Conservation (phyloP, 1,140 invertebrate species). For the Stenopsyche tienmushanensis region DNA sequence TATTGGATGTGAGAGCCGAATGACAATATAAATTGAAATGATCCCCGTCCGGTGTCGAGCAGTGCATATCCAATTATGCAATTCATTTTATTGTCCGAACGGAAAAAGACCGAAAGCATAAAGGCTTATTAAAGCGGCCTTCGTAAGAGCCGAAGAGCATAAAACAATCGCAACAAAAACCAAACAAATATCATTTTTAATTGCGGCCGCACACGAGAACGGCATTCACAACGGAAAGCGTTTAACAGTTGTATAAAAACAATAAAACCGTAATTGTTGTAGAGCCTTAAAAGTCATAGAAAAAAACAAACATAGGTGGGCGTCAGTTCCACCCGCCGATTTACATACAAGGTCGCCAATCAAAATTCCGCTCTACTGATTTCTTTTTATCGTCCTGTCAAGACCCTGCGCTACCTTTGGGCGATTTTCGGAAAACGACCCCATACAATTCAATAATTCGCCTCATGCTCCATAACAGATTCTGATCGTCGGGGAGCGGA, state of each 20-base stretch:
- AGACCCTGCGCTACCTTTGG: background rate
- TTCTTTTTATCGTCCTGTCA: background rate
- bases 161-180: background rate
- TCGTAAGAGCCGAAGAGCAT: too few species aligned
- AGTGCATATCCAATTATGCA: too few species aligned
- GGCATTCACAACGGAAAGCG: conserved; percentile 1
- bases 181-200: background rate
- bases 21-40: too few species aligned
- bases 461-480: background rate
- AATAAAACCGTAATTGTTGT: conserved; percentile 6
- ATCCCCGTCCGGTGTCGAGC: too few species aligned
- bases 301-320: conserved; percentile 26
- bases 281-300: conserved; percentile 4
- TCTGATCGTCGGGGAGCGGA: background rate
- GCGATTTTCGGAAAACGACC: background rate
- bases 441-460: background rate
- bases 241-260: conserved; percentile 7
- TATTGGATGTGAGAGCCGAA: too few species aligned
- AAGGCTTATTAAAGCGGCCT: too few species aligned
- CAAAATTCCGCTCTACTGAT: conserved; percentile 15
- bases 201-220: background rate
- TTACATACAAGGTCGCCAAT: conserved; percentile 31
- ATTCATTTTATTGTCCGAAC: too few species aligned
- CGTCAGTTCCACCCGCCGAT: conserved; percentile 10
- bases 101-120: too few species aligned